Percentiles rank a stretch among this genome's conserved stretches.
phyloP scores from a whole-genome alignment of 2,797 vertebrate genomes.

The Sus cebifrons region DNA sequence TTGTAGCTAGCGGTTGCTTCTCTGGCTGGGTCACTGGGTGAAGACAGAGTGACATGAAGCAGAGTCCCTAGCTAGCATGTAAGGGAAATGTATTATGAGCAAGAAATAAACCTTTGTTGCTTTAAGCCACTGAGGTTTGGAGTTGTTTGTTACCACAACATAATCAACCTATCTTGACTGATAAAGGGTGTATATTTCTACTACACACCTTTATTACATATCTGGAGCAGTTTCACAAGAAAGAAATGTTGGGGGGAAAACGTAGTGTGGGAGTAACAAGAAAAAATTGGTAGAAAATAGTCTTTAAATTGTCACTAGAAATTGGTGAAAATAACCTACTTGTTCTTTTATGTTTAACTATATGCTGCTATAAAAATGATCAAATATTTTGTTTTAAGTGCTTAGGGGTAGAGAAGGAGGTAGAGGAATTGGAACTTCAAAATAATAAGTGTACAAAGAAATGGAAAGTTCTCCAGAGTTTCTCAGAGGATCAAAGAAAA shows the following conservation, averaged over 20 bases:
- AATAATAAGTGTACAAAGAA: constrained; percentile 57
- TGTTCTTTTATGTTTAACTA: constrained; percentile 79
- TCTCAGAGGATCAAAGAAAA: constrained; percentile 17
- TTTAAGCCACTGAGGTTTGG: background rate
- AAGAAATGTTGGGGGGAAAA: background rate
- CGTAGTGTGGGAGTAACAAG: constrained; percentile 76
- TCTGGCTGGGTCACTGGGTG: background rate
- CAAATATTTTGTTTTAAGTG: constrained; percentile 81
- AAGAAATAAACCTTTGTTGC: background rate
- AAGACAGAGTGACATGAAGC: background rate
- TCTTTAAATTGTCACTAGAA: constrained; percentile 82
- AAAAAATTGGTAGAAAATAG: constrained; percentile 80
- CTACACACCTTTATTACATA: constrained; percentile 33
- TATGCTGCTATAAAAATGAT: constrained; percentile 69
- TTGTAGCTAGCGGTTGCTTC: background rate
- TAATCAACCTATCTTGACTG: constrained; percentile 51
- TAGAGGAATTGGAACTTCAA: constrained; percentile 48
- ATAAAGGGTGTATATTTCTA: constrained; percentile 41
- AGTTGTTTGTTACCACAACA: background rate
- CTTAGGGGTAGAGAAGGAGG: constrained; percentile 17
- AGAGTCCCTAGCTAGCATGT: background rate
- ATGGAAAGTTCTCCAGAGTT: constrained; percentile 63
- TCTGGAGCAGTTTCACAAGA: constrained; percentile 68
- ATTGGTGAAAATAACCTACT: constrained; percentile 75
- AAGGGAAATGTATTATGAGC: background rate